Evolutionary conservation across 2,888 invertebrate genomes (phyloP), one percentile per base, ranked within the genome.

Genomic region (Coenonympha arcania): DNA sequence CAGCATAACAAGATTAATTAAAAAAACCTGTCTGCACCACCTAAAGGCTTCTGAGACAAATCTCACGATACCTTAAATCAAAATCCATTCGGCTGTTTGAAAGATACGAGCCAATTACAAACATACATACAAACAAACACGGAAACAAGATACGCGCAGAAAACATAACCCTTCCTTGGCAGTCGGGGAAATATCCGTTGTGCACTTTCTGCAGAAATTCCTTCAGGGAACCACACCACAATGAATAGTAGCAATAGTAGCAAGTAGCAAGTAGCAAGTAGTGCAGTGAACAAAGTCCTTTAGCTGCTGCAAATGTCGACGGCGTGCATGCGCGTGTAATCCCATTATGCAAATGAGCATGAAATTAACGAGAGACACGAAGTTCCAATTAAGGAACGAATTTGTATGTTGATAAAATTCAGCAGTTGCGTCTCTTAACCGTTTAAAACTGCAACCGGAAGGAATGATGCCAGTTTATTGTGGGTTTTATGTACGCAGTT

Each of bases 331-430:
- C 44, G 34, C 33, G 8, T 44, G 44, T 36, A 44, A 44, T 44
- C 44, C 34, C 44, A 44, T 44, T 44, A 44, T 44, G 44, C 26
- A 44, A 44, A 44, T 44, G 44, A 26, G 34, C 34, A 36, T 44
- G 44, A 44, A 44, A 44, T 44, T 34, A 44, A 44, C 34, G 33
- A 18, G 24, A 36, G 34, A 44, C 44, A 44, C 44, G 44, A 26
- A 36, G 44, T 34, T 36, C 34, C 44, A 44, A 44, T 44, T 44
- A 44, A 44, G 44, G 34, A 34, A 26, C 34, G 34, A 34, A 44
- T 44, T 44, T 44, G 44, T 36, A 44, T 36, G 34, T 18, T 44
- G 44, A 44, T 44, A 26, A 44, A 44, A 44, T 44, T 34, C 44
- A 44, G 34, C 33, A 16, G 24, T 34, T 44, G 44, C 26, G 44